Percentiles rank a stretch among this genome's conserved stretches.
These are phyloP conservation scores for Dolichopus griseipennis DNA, from an alignment of 2,888 invertebrate species.

Conservation along the genomic window DNA sequence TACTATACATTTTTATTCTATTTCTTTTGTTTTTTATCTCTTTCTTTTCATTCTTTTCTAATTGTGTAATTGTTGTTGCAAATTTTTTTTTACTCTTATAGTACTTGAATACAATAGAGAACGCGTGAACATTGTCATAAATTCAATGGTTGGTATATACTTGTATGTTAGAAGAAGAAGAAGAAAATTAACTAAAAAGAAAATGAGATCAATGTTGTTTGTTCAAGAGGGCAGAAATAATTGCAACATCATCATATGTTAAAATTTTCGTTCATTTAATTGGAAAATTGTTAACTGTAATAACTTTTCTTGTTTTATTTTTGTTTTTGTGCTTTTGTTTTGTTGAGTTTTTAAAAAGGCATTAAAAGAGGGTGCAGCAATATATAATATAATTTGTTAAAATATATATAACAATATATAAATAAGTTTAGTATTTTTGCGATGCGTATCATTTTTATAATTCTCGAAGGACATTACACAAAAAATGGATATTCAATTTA, in stretches of 20 bases:
- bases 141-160: not conserved
- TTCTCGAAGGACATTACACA: no score
- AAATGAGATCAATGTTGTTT: conserved; percentile 10
- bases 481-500: no score
- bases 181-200: not conserved
- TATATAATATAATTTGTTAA: no score
- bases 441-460: no score
- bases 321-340: no score
- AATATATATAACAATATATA: no score
- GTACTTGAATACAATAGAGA: not conserved
- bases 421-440: no score
- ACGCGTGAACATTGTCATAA: conserved; percentile 3
- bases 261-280: conserved; percentile 39
- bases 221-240: conserved; percentile 18
- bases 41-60: not conserved
- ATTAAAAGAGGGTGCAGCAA: no score
- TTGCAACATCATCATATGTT: conserved; percentile 34
- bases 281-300: conserved; percentile 35
- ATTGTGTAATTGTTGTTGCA: not conserved
- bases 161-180: no score
- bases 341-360: no score
- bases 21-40: not conserved
- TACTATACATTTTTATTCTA: not conserved
- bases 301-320: no score
- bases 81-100: not conserved